phyloP scores from a whole-genome alignment of 2,113 vertebrate species.

The Apteryx mantelli region DNA sequence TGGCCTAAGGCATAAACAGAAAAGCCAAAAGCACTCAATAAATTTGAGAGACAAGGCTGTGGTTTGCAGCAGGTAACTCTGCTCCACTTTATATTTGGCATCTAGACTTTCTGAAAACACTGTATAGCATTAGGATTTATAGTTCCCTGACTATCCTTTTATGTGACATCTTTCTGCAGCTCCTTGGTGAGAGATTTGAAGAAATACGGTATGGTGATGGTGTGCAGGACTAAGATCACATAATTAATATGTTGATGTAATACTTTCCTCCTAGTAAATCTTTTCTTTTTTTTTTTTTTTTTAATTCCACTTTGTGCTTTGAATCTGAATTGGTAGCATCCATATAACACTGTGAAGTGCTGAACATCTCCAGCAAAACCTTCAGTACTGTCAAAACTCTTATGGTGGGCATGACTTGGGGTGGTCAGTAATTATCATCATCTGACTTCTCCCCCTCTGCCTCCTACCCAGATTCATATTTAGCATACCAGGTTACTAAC shows the following conservation, averaged over 20 bases:
- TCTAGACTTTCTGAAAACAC: neutral
- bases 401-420: neutral
- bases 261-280: neutral
- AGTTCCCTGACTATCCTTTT: neutral
- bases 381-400: neutral
- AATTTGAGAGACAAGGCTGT: neutral
- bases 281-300: neutral
- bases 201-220: neutral
- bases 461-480: neutral
- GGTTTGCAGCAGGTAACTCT: neutral
- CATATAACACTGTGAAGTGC: neutral
- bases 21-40: neutral
- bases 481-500: neutral
- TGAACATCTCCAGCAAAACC: neutral
- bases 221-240: neutral
- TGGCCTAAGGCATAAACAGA: neutral
- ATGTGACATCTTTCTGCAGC: neutral
- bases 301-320: neutral
- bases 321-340: neutral
- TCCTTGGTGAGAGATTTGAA: neutral
- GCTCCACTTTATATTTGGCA: neutral
- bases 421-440: neutral
- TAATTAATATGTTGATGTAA: neutral
- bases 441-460: neutral
- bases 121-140: neutral